Conservation (phyloP, 2,888 invertebrate species). For the Tenthredo mesomela region DNA sequence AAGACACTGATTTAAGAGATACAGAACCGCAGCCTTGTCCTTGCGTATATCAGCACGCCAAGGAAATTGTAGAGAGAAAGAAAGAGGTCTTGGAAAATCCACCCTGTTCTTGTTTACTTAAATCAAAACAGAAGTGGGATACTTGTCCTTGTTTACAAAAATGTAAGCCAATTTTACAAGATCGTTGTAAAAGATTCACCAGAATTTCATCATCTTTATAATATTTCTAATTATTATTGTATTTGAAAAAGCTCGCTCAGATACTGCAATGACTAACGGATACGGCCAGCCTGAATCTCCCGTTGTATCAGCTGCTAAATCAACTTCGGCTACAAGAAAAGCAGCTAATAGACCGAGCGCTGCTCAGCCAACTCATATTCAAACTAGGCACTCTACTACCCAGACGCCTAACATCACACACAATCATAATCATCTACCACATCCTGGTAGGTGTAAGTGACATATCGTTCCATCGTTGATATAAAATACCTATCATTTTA, state of each 20-base stretch:
- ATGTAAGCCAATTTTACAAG: slow-evolving; percentile 55
- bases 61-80: slow-evolving; percentile 67
- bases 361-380: slow-evolving; percentile 67
- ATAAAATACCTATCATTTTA: slow-evolving; percentile 20
- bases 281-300: slow-evolving; percentile 60
- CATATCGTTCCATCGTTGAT: slow-evolving; percentile 53
- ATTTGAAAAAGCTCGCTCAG: slow-evolving; percentile 55
- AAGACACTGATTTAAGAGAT: slow-evolving; percentile 58
- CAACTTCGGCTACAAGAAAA: slow-evolving; percentile 57
- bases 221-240: not conserved
- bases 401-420: slow-evolving; percentile 71
- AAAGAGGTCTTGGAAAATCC: slow-evolving; percentile 67
- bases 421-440: slow-evolving; percentile 65
- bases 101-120: slow-evolving; percentile 72
- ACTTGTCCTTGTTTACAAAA: slow-evolving; percentile 69
- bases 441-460: slow-evolving; percentile 69
- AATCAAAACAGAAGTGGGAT: slow-evolving; percentile 67
- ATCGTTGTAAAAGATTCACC: not conserved
- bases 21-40: slow-evolving; percentile 66
- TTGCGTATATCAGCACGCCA: slow-evolving; percentile 70
- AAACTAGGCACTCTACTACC: slow-evolving; percentile 75
- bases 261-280: slow-evolving; percentile 58
- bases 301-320: slow-evolving; percentile 38
- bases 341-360: slow-evolving; percentile 60
- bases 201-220: not conserved